Conservation (phyloP, 1,140 invertebrate species). For the Drosophila malerkotliana region DNA sequence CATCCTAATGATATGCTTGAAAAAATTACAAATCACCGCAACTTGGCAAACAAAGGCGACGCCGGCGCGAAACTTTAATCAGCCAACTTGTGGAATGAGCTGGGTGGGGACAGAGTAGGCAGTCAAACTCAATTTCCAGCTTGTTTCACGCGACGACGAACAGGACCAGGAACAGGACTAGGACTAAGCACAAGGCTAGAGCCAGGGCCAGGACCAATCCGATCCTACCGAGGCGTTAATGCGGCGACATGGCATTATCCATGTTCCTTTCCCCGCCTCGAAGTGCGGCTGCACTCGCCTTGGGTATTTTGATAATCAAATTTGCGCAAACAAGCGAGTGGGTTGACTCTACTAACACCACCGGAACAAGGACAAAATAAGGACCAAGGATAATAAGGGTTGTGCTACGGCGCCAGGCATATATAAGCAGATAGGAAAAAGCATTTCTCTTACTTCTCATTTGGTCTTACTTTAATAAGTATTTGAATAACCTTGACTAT, state of each 20-base stretch:
- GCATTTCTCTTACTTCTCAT: too few species aligned
- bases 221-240: conserved; percentile 50
- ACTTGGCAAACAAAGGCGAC: conserved; percentile 55
- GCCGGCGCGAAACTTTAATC: conserved; percentile 54
- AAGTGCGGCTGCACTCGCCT: conserved; percentile 19
- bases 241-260: conserved; percentile 73
- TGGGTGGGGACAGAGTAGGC: conserved; percentile 4
- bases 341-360: conserved; percentile 51
- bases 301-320: conserved; percentile 77
- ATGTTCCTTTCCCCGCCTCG: conserved; percentile 10
- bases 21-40: conserved; percentile 74
- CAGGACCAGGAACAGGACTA: conserved; percentile 1
- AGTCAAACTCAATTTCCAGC: conserved; percentile 64
- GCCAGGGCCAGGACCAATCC: conserved; percentile 16
- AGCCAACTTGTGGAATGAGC: conserved; percentile 3
- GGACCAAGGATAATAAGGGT: conserved; percentile 31
- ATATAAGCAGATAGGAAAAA: too few species aligned
- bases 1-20: conserved; percentile 73
- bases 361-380: conserved; percentile 25
- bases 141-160: conserved; percentile 62
- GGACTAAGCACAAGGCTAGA: conserved; percentile 22
- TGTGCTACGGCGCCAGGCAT: not conserved
- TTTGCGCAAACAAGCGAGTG: conserved; percentile 73
- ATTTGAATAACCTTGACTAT: too few species aligned
- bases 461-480: too few species aligned